Percentiles rank a stretch among this genome's conserved stretches.
Conservation (phyloP, 2,888 invertebrate genomes). For the Thecocarcelia acutangulata region DNA sequence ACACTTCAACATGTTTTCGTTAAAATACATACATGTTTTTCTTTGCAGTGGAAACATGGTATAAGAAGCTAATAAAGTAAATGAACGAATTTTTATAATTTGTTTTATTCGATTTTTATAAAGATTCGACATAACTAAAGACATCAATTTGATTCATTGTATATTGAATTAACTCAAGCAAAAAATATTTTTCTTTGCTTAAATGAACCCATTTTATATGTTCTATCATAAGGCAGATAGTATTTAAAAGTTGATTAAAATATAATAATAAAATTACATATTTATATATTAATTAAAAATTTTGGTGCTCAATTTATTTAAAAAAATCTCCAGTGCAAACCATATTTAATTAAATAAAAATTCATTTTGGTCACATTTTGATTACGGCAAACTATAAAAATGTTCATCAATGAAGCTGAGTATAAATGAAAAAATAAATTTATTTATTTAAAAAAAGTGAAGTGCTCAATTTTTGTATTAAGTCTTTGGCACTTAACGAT, state of each 20-base stretch:
- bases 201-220: too few relatives aligned
- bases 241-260: not conserved
- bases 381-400: conserved; percentile 31
- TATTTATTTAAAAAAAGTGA: conserved; percentile 8
- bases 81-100: too few relatives aligned
- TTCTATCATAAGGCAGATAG: not conserved
- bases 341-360: not conserved
- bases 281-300: not conserved
- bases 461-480: conserved; percentile 36
- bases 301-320: not conserved
- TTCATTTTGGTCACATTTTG: conserved; percentile 25
- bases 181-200: too few relatives aligned
- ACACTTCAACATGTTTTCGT: too few relatives aligned
- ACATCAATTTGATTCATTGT: too few relatives aligned
- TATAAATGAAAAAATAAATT: conserved; percentile 1
- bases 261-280: not conserved
- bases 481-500: conserved; percentile 47
- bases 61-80: too few relatives aligned
- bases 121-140: too few relatives aligned
- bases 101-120: not conserved
- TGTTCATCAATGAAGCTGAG: conserved; percentile 13
- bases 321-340: not conserved
- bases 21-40: too few relatives aligned
- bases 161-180: too few relatives aligned
- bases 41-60: too few relatives aligned